Base-by-base conservation (phyloP, 2,888 invertebrate genomes). In the Silvanus unidentatus region DNA sequence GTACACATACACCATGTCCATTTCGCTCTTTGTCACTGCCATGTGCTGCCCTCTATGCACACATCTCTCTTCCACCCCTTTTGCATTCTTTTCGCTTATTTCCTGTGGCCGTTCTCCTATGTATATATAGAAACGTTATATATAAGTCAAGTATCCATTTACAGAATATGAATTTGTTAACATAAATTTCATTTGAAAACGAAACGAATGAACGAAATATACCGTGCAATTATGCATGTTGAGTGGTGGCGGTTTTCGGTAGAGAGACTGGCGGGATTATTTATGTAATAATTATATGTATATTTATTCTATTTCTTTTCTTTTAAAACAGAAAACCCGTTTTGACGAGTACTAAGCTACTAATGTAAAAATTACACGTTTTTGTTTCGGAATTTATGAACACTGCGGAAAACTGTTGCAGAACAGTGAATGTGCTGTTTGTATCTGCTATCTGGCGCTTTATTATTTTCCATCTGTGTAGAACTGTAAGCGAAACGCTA, bases 81-180 rank as follows among this genome's bases (percentile, higher is more conserved):
- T 37, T 44, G 43, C 39, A 46, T 47, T 48, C 49, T 52, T 47
- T 47, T 49, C 45, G 49, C 48, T 52, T 52, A 52, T 52, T 52
- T 44, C 42, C n/a, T 44, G 42, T 22, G 22, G 22, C 4, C 8
- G 22, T 22, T n/a, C n/a, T n/a, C n/a, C 4, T 22, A 8, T 22
- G 22, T 22, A 22, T 8, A 22, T 22, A 22, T 22, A 22, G 3
- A 22, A 5, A 22, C 8, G 22, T 22, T n/a, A 22, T 22, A 44
- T 42, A 49, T 44, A 46, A 44, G 48, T 43, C 29, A 48, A 48
- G 50, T 50, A 50, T 50, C 50, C 45, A 45, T 48, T 50, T 50
- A 50, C 50, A 48, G 45, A 48, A 45, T 46, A 44, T 48, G 44
- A 50, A 43, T 50, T 45, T 50, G 50, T 50, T 50, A 43, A 43